Base-by-base conservation (phyloP, 2,888 invertebrate genomes). In the Panopea generosa region DNA sequence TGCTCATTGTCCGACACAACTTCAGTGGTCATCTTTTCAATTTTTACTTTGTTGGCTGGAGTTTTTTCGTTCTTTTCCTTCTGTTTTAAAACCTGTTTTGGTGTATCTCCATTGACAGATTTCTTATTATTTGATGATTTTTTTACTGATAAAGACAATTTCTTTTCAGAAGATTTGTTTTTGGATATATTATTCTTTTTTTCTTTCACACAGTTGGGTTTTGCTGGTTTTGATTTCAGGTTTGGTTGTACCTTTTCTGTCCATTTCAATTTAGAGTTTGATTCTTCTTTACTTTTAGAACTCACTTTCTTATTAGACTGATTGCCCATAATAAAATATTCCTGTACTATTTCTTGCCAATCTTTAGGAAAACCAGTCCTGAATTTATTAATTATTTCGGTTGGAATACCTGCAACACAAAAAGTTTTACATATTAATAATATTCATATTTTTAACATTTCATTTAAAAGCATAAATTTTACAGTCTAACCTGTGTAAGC, bases 301-400 rank as follows among this genome's bases (percentile, higher is more conserved):
- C 18, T 24, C 40, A 22, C 4, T 40, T 38, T 7, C 24, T 59
- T 24, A 3, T 59, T 16, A 24, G 14, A 29, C 47, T 61, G 3
- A n/a, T 75, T 74, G 52, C 61, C 29, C 16, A 47, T 43, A 11
- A 24, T 40, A 38, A 73, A 81, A 62, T 79, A 67, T 22, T 85
- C 78, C 22, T 84, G 70, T 2, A 86, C 62, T 20, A 84, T n/a
- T 52, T 84, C 77, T 52, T 75, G 78, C 87, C 87, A 87, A 45
- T 86, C 84, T 22, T 82, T 77, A 9, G 87, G 87, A 59, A 87
- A 87, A 16, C 87, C 87, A 45, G 59, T 50, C 2, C 66, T 63
- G 53, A 87, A 87, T 40, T 79, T 77, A 11, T 71, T 63, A 0
- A 82, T 80, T 9, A 86, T 57, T 29, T 69, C 55, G 33, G 66